Percentiles rank a stretch among this genome's conserved stretches.
Evolutionary conservation across 2,113 vertebrate species (phyloP).

Genomic region (Anseranas semipalmata): DNA sequence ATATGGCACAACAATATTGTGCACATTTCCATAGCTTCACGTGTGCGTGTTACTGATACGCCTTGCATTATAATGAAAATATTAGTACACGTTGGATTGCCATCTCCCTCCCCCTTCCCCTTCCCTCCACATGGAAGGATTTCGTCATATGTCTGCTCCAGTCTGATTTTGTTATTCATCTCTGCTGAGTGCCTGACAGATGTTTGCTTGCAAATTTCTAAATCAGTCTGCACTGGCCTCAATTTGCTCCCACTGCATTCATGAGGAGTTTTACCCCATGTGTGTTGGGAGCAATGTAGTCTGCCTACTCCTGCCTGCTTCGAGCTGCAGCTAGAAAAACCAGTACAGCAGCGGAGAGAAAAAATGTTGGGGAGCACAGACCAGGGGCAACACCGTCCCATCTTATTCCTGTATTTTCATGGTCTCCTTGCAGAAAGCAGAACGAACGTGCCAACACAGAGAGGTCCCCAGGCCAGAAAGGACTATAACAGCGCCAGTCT

Average conservation of each 20-base stretch:
- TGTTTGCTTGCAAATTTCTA: neutral
- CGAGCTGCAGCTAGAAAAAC: neutral
- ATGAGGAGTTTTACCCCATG: fast-evolving
- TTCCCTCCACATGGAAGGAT: slow-evolving; percentile 13
- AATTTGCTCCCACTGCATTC: neutral
- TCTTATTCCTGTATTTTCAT: fast-evolving
- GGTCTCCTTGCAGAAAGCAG: neutral
- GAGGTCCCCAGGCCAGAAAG: neutral
- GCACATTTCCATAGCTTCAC: neutral
- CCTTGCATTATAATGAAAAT: neutral
- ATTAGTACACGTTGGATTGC: neutral
- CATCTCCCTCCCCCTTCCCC: neutral
- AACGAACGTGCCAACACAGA: fast-evolving
- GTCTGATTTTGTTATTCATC: slow-evolving; percentile 36
- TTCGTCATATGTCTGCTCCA: slow-evolving; percentile 18
- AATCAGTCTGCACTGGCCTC: fast-evolving
- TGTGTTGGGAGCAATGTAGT: fast-evolving
- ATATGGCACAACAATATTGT: neutral
- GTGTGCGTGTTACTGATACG: neutral
- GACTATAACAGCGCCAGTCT: too few species aligned
- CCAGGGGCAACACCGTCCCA: fast-evolving
- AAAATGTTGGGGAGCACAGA: fast-evolving
- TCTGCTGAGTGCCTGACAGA: neutral
- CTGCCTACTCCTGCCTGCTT: neutral
- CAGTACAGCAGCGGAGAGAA: neutral